Percentiles rank a stretch among this genome's conserved stretches.
These are phyloP conservation scores for Meteorus colon DNA, from an alignment of 2,888 invertebrate genomes.

Conservation along the genomic window DNA sequence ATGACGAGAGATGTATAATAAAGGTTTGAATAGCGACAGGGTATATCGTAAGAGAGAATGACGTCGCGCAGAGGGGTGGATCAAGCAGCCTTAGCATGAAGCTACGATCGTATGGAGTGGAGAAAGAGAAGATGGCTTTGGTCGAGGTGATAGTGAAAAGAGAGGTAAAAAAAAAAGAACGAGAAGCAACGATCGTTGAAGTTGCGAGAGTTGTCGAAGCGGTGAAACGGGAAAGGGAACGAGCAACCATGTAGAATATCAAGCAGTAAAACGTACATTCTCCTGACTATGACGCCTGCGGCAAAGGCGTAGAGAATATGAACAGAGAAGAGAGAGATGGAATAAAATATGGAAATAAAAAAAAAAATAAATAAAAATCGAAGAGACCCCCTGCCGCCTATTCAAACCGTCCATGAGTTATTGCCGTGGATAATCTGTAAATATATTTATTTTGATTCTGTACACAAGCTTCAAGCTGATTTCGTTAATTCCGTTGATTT, in stretches of 20 bases:
- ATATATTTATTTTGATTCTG: slow-evolving; percentile 72
- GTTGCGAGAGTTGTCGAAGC: slow-evolving; percentile 52
- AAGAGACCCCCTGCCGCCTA: slow-evolving; percentile 69
- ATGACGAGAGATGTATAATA: slow-evolving; percentile 39
- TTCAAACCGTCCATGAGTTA: slow-evolving; percentile 71
- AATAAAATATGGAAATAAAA: slow-evolving; percentile 51
- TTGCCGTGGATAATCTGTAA: slow-evolving; percentile 71
- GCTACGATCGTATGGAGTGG: slow-evolving; percentile 51
- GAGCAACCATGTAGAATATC: slow-evolving; percentile 68
- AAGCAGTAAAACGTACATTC: slow-evolving; percentile 62
- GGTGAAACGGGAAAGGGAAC: slow-evolving; percentile 52
- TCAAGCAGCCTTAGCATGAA: slow-evolving; percentile 68
- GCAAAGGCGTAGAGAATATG: slow-evolving; percentile 41
- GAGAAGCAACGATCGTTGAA: slow-evolving; percentile 47
- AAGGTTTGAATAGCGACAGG: slow-evolving; percentile 18
- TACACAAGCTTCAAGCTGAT: slow-evolving; percentile 64
- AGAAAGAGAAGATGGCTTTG: slow-evolving; percentile 46
- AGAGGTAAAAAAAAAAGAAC: slow-evolving; percentile 42
- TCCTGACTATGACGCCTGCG: slow-evolving; percentile 7
- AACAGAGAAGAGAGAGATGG: slow-evolving; percentile 47
- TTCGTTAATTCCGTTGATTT: slow-evolving; percentile 52
- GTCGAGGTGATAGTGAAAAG: slow-evolving; percentile 37
- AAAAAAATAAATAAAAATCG: neutral
- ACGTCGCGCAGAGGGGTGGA: slow-evolving; percentile 63
- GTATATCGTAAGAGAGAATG: slow-evolving; percentile 36